These are phyloP conservation scores for Lacanobia oleracea DNA, from an alignment of 2,888 invertebrate genomes.

Conservation along the genomic window DNA sequence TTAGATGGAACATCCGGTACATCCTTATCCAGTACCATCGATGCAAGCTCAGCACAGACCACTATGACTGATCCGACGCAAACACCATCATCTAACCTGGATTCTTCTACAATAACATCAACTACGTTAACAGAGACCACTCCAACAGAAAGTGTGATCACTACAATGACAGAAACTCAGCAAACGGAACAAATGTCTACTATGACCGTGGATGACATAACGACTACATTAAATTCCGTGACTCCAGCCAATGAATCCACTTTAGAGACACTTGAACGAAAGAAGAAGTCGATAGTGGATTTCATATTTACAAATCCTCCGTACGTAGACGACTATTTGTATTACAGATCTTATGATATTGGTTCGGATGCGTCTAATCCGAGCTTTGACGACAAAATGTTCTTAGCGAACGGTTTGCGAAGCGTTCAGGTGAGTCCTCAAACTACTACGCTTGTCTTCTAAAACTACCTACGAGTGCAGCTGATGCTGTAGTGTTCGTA, in stretches of 20 bases:
- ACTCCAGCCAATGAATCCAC: constrained; percentile 69
- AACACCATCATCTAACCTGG: constrained; percentile 43
- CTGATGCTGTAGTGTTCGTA: neutral
- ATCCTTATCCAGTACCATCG: constrained; percentile 37
- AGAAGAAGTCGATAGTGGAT: constrained; percentile 85
- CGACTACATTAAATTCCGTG: constrained; percentile 60
- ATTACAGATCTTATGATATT: constrained; percentile 83
- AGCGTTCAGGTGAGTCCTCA: constrained; percentile 81
- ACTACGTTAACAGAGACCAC: constrained; percentile 41
- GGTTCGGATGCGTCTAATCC: constrained; percentile 73
- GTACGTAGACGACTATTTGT: constrained; percentile 80
- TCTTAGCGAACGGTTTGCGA: constrained; percentile 85
- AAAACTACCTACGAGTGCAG: no score
- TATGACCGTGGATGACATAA: constrained; percentile 50
- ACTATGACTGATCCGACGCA: constrained; percentile 23
- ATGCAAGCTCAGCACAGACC: constrained; percentile 34
- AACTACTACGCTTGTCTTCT: neutral
- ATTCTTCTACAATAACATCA: constrained; percentile 45
- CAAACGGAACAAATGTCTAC: constrained; percentile 57
- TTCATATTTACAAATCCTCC: constrained; percentile 85
- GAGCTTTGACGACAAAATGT: constrained; percentile 77
- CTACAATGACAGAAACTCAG: constrained; percentile 51
- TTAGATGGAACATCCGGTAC: constrained; percentile 37
- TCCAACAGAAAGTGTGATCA: constrained; percentile 43
- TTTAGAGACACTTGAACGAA: constrained; percentile 81